A percentile compares a stretch with the other conserved stretches of the same genome.
phyloP scores from a whole-genome alignment of 23 tunicate genomes.

The Styela plicata region DNA sequence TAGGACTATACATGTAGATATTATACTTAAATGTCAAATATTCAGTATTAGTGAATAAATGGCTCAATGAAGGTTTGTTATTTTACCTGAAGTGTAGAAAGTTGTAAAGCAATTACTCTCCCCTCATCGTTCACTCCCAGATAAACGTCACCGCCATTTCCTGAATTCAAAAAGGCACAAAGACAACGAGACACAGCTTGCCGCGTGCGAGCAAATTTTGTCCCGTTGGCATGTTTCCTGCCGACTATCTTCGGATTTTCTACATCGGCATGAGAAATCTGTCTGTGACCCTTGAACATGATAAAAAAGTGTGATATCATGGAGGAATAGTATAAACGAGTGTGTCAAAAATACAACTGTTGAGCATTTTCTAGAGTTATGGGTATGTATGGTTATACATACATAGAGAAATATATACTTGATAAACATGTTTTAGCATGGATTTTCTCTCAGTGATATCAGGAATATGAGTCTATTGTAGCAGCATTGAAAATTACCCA shows the following conservation, averaged over 20 bases:
- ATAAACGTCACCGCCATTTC: neutral
- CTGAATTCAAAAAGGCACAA: neutral
- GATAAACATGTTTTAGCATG: too few species aligned
- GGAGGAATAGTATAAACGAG: too few species aligned
- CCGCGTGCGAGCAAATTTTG: neutral
- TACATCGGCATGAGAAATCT: neutral
- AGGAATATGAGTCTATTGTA: too few species aligned
- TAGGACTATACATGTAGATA: too few species aligned
- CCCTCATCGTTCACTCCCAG: neutral
- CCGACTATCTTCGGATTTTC: neutral
- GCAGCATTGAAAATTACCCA: too few species aligned
- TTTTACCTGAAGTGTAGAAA: neutral
- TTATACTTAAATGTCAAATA: too few species aligned
- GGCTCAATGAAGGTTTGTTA: too few species aligned
- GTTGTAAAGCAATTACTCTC: neutral
- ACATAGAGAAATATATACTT: neutral
- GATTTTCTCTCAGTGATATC: too few species aligned
- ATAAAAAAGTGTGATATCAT: too few species aligned
- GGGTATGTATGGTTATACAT: neutral
- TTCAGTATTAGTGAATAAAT: too few species aligned
- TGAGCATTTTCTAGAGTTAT: neutral
- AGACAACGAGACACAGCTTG: neutral
- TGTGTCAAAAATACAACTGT: too few species aligned
- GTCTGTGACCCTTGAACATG: neutral
- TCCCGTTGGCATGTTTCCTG: neutral